These are phyloP conservation scores for Frieseomelitta varia DNA, from an alignment of 1,140 invertebrate species.

Conservation along the genomic window DNA sequence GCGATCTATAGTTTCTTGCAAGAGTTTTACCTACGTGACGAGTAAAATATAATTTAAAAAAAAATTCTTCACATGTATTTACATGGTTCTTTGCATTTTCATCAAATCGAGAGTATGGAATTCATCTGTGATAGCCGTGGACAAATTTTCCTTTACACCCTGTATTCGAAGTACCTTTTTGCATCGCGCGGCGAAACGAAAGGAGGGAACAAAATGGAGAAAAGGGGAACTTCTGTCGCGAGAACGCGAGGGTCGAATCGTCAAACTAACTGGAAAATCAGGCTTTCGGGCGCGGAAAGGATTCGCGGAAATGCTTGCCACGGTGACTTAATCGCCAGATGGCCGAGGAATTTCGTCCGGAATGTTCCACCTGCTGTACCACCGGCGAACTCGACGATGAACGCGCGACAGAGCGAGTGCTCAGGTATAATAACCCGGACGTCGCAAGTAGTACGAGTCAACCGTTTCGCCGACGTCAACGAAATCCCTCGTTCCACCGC, in stretches of 20 bases:
- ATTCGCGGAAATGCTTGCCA: background rate
- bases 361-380: background rate
- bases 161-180: too few species aligned
- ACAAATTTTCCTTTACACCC: too few species aligned
- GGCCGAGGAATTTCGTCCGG: background rate
- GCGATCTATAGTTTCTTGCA: too few species aligned
- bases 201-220: too few species aligned
- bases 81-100: too few species aligned
- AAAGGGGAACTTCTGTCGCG: background rate
- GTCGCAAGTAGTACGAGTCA: conserved; percentile 10
- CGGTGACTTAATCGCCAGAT: background rate
- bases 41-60: too few species aligned
- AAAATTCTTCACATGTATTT: too few species aligned
- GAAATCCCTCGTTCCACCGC: background rate
- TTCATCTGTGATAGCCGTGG: too few species aligned
- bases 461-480: background rate
- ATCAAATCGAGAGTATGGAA: too few species aligned
- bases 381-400: background rate
- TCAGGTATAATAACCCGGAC: background rate
- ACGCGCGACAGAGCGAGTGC: background rate
- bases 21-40: too few species aligned
- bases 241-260: background rate
- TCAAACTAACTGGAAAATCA: background rate
- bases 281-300: background rate
- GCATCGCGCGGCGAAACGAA: too few species aligned